Evolutionary conservation across 1,140 invertebrate genomes (phyloP).

Genomic region (Centruroides sculpturatus): DNA sequence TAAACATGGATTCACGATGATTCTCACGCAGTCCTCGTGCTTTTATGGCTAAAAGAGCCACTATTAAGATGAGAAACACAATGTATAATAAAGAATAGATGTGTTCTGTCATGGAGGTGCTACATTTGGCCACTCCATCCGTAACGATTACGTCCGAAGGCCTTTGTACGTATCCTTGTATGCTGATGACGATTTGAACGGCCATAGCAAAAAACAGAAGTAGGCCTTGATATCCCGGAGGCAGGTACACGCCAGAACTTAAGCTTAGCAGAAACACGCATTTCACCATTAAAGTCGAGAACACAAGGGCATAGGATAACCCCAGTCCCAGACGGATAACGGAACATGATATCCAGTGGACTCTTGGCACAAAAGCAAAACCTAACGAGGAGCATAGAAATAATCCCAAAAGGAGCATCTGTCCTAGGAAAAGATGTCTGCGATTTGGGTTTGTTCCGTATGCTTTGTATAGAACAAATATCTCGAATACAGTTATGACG

Average conservation of each 20-base stretch:
- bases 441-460: constrained; percentile 64
- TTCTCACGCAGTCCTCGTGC: constrained; percentile 69
- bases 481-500: constrained; percentile 66
- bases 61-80: constrained; percentile 64
- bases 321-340: constrained; percentile 71
- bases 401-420: constrained; percentile 72
- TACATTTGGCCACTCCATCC: constrained; percentile 13
- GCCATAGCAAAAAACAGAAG: constrained; percentile 66
- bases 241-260: constrained; percentile 80
- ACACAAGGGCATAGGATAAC: constrained; percentile 72
- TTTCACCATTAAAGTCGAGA: constrained; percentile 81
- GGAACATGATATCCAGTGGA: constrained; percentile 51
- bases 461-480: constrained; percentile 77
- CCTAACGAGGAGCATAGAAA: constrained; percentile 66
- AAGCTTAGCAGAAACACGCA: constrained; percentile 82
- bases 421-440: constrained; percentile 76
- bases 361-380: constrained; percentile 62
- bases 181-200: constrained; percentile 58
- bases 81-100: constrained; percentile 64
- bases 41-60: constrained; percentile 63
- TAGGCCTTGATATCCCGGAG: constrained; percentile 73
- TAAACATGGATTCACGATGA: constrained; percentile 76
- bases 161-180: constrained; percentile 20
- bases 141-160: constrained; percentile 7
- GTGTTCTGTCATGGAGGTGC: constrained; percentile 36